phyloP scores from a whole-genome alignment of 2,888 invertebrate species.

The Diarsia dahlii region DNA sequence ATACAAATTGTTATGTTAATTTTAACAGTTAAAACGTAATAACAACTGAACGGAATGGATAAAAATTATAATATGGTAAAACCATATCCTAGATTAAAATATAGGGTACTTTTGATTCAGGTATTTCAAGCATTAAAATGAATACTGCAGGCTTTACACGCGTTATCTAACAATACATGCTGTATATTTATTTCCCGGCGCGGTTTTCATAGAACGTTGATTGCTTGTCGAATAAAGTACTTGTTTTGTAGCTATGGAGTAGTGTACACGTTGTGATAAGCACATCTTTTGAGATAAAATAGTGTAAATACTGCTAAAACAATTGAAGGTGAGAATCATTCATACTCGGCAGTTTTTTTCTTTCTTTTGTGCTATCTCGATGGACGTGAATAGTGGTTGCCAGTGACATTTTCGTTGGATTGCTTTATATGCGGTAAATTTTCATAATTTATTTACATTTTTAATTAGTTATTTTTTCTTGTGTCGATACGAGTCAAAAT shows the following conservation, averaged over 20 bases:
- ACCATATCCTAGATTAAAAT: neutral
- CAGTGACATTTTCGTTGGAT: constrained; percentile 6
- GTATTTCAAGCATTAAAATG: neutral
- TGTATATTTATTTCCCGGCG: constrained; percentile 24
- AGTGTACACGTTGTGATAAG: constrained; percentile 59
- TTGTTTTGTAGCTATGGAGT: constrained; percentile 40
- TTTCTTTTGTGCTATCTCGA: neutral
- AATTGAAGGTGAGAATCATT: constrained; percentile 46
- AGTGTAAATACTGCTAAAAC: constrained; percentile 47
- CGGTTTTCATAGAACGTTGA: constrained; percentile 42
- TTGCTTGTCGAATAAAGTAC: constrained; percentile 54
- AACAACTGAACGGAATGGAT: neutral
- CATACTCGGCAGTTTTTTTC: neutral
- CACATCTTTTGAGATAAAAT: constrained; percentile 55
- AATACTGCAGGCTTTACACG: too few relatives aligned
- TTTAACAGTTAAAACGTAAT: neutral
- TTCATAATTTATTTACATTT: neutral
- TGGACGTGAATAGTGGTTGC: neutral
- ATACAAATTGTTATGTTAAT: too few relatives aligned
- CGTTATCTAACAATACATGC: constrained; percentile 1
- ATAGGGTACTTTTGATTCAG: neutral
- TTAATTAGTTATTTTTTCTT: neutral
- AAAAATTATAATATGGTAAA: neutral
- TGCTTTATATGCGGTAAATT: too few relatives aligned
- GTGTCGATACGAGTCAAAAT: fast-evolving